A percentile compares a stretch with the other conserved stretches of the same genome.
Evolutionary conservation across 2,113 vertebrate species (phyloP).

Genomic region (Seriola aureovittata): DNA sequence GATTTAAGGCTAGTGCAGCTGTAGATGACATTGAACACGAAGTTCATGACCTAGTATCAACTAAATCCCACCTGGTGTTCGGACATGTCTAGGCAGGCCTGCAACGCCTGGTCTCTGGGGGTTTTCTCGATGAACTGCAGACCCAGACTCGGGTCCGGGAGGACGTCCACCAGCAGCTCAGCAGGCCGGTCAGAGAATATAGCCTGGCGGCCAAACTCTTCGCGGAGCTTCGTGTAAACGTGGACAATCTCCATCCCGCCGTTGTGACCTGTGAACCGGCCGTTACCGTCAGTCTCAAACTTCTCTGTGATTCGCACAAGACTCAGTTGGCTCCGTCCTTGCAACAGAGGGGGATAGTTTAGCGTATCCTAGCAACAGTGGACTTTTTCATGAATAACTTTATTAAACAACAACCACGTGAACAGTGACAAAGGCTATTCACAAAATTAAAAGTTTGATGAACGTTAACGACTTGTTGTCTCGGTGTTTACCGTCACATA

Average conservation of each 20-base stretch:
- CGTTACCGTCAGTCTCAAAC: not conserved
- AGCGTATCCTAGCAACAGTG: not conserved
- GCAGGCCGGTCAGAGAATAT: constrained; percentile 87
- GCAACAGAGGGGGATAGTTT: not conserved
- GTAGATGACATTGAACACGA: too few relatives aligned
- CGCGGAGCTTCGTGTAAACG: constrained; percentile 89
- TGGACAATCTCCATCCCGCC: constrained; percentile 90
- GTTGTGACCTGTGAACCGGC: not conserved
- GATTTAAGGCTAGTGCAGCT: too few relatives aligned
- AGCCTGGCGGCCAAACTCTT: constrained; percentile 91
- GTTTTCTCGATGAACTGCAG: constrained; percentile 81
- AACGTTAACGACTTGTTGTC: too few relatives aligned
- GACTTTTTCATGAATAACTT: not conserved
- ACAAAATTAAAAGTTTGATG: too few relatives aligned
- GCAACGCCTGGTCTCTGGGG: constrained; percentile 83
- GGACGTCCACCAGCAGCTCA: constrained; percentile 87
- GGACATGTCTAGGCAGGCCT: constrained; percentile 87
- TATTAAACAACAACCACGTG: not conserved
- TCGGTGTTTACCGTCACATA: too few relatives aligned
- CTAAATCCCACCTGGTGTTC: constrained; percentile 87
- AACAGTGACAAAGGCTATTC: not conserved
- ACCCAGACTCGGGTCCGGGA: constrained; percentile 84
- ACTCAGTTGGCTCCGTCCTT: not conserved
- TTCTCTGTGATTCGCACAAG: not conserved
- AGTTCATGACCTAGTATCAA: not conserved